These are phyloP conservation scores for Cardinalis cardinalis DNA, from an alignment of 2,113 vertebrate genomes.

Conservation along the genomic window DNA sequence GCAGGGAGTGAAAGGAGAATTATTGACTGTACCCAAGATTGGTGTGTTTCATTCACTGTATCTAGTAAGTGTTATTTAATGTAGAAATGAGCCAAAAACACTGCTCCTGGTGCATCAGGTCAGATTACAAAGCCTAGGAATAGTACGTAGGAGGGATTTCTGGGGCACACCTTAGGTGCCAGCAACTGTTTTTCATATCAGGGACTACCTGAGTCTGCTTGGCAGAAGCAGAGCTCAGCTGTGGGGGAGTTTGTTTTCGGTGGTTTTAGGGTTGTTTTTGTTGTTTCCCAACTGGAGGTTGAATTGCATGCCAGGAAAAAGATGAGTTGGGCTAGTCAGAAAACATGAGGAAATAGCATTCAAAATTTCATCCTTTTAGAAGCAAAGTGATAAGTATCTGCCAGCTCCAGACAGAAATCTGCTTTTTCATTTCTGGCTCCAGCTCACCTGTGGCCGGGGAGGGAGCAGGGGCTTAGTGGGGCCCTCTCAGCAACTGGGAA, in stretches of 20 bases:
- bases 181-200: not conserved
- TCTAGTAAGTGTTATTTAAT: not conserved
- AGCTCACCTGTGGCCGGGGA: not conserved
- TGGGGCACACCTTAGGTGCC: not conserved
- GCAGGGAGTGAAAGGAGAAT: not conserved
- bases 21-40: not conserved
- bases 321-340: not conserved
- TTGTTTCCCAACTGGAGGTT: not conserved
- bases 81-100: not conserved
- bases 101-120: fast-evolving
- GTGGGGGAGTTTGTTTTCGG: not conserved
- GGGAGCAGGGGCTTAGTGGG: not conserved
- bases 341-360: not conserved
- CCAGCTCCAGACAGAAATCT: not conserved
- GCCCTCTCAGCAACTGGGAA: fast-evolving
- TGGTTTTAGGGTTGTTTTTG: not conserved
- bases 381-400: not conserved
- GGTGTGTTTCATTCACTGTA: not conserved
- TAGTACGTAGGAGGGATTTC: not conserved
- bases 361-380: not conserved
- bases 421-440: not conserved
- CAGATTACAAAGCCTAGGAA: not conserved
- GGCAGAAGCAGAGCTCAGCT: not conserved
- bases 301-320: not conserved
- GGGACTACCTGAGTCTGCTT: not conserved